These are phyloP conservation scores for Pilophorus perplexus DNA, from an alignment of 2,888 invertebrate species.

Conservation along the genomic window DNA sequence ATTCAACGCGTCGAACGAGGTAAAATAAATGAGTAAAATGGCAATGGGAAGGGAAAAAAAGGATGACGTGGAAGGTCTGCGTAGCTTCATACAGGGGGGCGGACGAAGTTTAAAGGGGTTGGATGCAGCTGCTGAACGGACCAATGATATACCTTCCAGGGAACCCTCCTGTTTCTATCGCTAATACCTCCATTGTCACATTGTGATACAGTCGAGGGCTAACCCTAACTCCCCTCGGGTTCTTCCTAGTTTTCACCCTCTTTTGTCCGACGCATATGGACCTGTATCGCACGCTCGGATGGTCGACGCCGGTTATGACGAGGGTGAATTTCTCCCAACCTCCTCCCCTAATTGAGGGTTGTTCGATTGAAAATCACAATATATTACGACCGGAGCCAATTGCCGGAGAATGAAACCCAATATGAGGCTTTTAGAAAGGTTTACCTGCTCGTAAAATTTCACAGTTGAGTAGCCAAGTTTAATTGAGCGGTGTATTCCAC, in stretches of 20 bases:
- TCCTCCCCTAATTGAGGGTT: no score
- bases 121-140: constrained; percentile 33
- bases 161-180: constrained; percentile 28
- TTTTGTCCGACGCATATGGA: constrained; percentile 26
- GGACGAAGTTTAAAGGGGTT: not conserved
- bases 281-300: constrained; percentile 14
- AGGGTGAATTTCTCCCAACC: no score
- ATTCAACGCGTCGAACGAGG: constrained; percentile 16
- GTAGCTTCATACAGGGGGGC: not conserved
- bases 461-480: no score
- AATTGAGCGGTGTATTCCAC: no score
- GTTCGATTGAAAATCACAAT: no score
- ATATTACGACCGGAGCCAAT: no score
- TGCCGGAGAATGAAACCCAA: no score
- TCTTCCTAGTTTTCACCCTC: constrained; percentile 28
- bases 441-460: no score
- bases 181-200: constrained; percentile 43
- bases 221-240: constrained; percentile 11
- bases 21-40: constrained; percentile 7
- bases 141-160: constrained; percentile 32
- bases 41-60: constrained; percentile 4
- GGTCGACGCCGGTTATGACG: no score
- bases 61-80: constrained; percentile 3
- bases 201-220: constrained; percentile 39
- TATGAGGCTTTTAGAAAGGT: no score